phyloP scores from a whole-genome alignment of 2,888 invertebrate genomes.

The Cetonia aurata region DNA sequence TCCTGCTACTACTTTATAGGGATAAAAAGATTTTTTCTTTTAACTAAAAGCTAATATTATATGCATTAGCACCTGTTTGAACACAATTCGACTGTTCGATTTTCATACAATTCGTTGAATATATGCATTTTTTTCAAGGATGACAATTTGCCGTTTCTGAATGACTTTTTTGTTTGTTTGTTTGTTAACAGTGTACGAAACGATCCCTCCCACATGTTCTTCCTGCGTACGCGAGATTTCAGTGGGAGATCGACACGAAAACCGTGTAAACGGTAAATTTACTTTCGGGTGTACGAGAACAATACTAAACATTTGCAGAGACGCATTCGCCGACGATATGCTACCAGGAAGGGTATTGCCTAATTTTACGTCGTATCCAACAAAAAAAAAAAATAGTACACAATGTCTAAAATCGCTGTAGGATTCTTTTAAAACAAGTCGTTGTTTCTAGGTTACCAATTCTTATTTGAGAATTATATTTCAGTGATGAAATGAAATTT shows the following conservation, averaged over 20 bases:
- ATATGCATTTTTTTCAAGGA: constrained; percentile 63
- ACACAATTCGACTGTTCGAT: constrained; percentile 32
- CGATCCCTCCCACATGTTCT: constrained; percentile 39
- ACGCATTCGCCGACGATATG: neutral
- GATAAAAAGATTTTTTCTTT: neutral
- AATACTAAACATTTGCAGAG: constrained; percentile 14
- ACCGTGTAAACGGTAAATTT: constrained; percentile 34
- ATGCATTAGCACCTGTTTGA: neutral
- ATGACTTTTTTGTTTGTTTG: constrained; percentile 53
- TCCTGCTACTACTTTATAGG: too few relatives aligned
- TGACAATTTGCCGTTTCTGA: constrained; percentile 56
- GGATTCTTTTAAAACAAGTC: too few relatives aligned
- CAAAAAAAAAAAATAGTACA: too few relatives aligned
- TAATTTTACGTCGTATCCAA: too few relatives aligned
- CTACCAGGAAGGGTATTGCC: too few relatives aligned
- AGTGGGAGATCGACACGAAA: constrained; percentile 44
- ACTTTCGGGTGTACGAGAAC: constrained; percentile 18
- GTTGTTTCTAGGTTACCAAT: neutral
- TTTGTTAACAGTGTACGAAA: constrained; percentile 7
- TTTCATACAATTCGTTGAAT: constrained; percentile 52
- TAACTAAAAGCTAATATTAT: neutral
- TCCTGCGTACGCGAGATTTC: constrained; percentile 33
- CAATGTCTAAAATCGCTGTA: too few relatives aligned
- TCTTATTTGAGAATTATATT: neutral
- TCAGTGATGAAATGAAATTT: neutral